Conservation (phyloP, 2,113 vertebrate genomes). For the Eudyptes chrysolophus region DNA sequence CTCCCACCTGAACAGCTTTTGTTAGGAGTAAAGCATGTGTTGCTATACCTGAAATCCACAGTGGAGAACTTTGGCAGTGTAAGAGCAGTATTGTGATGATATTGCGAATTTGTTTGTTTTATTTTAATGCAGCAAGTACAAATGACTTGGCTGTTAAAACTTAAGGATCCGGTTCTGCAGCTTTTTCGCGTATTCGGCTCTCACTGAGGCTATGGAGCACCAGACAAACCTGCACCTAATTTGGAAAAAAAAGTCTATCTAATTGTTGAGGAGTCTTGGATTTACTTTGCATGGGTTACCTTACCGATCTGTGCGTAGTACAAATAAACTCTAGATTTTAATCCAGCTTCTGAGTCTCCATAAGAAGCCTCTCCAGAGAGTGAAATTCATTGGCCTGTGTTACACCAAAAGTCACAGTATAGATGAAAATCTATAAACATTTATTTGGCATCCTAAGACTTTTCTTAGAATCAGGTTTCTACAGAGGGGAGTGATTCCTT, state of each 20-base stretch:
- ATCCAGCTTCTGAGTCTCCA: not conserved
- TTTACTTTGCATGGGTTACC: not conserved
- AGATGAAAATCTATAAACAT: not conserved
- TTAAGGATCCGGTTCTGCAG: not conserved
- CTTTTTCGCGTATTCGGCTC: not conserved
- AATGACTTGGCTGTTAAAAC: not conserved
- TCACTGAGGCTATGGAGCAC: not conserved
- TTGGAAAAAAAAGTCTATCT: not conserved
- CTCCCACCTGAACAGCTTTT: constrained; percentile 67
- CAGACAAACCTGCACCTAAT: not conserved
- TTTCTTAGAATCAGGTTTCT: not conserved
- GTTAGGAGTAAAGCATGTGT: constrained; percentile 79
- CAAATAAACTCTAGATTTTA: not conserved
- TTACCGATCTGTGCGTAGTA: not conserved
- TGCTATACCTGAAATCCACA: constrained; percentile 85
- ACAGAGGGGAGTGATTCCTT: not conserved
- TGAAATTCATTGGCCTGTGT: not conserved
- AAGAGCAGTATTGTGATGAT: not conserved
- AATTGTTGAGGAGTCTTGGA: not conserved
- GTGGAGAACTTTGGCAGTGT: constrained; percentile 85
- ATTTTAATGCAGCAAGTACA: not conserved
- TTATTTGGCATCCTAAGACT: not conserved
- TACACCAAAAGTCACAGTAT: not conserved
- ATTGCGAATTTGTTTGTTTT: not conserved
- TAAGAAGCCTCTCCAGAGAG: not conserved